Conservation (phyloP, 2,797 vertebrate genomes). For the Scolopax rusticola region DNA sequence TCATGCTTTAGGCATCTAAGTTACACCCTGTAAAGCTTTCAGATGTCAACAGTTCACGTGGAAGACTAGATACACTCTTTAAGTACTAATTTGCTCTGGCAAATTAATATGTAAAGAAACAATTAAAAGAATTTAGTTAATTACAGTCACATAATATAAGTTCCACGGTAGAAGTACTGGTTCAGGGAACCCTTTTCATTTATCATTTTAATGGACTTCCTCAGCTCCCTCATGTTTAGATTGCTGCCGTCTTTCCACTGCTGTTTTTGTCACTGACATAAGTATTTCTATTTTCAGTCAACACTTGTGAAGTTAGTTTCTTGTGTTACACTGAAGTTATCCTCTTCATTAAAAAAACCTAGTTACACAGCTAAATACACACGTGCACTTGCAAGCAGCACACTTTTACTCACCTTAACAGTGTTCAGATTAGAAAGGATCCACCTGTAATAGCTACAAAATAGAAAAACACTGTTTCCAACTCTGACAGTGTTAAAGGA, state of each 20-base stretch:
- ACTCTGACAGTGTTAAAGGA: not conserved
- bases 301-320: not conserved
- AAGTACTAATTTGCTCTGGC: not conserved
- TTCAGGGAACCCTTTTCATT: not conserved
- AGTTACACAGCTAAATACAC: not conserved
- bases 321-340: not conserved
- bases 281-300: not conserved
- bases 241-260: not conserved
- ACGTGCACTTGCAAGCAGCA: not conserved
- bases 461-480: not conserved
- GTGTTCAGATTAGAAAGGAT: not conserved
- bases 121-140: not conserved
- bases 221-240: not conserved
- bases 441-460: not conserved
- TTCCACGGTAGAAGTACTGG: not conserved
- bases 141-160: not conserved
- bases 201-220: not conserved
- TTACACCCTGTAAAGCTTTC: not conserved
- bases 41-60: not conserved
- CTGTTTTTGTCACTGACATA: not conserved
- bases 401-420: not conserved
- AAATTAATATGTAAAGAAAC: not conserved
- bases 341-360: not conserved
- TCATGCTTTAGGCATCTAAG: not conserved
- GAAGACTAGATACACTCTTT: not conserved